Conservation (phyloP, 2,113 vertebrate species). For the Cricetomys ansorgei region DNA sequence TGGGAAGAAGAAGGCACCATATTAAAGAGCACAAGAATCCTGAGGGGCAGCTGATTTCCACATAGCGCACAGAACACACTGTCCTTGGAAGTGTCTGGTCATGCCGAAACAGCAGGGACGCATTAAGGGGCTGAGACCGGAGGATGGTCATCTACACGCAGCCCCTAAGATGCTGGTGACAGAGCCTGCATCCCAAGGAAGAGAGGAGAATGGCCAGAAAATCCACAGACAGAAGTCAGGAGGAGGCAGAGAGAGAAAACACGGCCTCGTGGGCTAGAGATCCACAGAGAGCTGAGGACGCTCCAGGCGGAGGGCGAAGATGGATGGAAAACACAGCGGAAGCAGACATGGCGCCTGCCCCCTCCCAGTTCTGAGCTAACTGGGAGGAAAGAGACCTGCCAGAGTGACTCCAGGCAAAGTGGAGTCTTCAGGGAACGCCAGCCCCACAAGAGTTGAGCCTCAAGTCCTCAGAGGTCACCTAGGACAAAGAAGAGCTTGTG, state of each 20-base stretch:
- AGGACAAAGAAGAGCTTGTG: neutral
- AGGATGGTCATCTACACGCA: neutral
- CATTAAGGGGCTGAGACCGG: neutral
- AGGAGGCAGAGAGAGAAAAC: neutral
- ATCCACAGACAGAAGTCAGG: neutral
- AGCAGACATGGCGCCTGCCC: neutral
- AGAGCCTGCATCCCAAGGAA: neutral
- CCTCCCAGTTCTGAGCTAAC: neutral
- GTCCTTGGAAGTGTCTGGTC: neutral
- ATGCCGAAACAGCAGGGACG: neutral
- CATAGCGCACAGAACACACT: too few relatives aligned
- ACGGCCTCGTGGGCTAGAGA: rapidly evolving
- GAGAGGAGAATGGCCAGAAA: neutral
- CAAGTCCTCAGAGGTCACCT: neutral
- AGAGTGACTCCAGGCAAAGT: neutral
- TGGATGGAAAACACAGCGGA: rapidly evolving
- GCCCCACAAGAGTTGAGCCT: neutral
- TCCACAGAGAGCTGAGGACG: neutral
- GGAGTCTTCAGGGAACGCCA: neutral
- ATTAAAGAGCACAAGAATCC: neutral
- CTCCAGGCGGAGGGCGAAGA: neutral
- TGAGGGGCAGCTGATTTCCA: neutral
- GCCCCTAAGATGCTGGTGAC: neutral
- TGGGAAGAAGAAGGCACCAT: neutral
- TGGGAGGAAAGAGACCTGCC: neutral